phyloP scores from a whole-genome alignment of 2,888 invertebrate species.

The Herminia tarsipennalis region DNA sequence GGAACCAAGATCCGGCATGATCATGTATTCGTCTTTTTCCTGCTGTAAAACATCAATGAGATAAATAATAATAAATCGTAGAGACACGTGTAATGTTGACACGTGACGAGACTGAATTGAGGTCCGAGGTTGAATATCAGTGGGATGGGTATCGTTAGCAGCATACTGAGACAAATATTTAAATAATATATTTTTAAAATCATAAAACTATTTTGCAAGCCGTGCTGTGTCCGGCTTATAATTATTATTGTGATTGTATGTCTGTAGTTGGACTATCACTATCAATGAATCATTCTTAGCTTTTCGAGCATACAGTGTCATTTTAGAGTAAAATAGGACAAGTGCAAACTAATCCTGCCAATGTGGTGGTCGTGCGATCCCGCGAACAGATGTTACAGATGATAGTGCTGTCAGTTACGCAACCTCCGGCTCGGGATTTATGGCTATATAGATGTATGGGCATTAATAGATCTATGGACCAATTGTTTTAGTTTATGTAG shows the following conservation, averaged over 20 bases:
- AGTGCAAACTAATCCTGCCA: neutral
- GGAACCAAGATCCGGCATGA: neutral
- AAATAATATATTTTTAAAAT: too few relatives aligned
- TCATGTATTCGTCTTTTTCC: neutral
- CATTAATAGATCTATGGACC: neutral
- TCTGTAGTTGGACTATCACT: too few relatives aligned
- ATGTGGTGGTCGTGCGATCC: neutral
- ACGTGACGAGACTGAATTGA: neutral
- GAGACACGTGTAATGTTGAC: neutral
- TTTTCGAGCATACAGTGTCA: neutral
- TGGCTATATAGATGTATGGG: neutral
- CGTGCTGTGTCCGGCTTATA: too few relatives aligned
- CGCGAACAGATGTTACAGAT: conserved; percentile 1
- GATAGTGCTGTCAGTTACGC: neutral
- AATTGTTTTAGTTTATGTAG: conserved; percentile 1
- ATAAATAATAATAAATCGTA: neutral
- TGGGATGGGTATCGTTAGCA: too few relatives aligned
- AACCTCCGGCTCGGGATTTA: neutral
- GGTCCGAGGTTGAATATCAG: neutral
- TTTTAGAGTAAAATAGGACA: neutral
- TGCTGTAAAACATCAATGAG: neutral
- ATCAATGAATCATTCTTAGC: too few relatives aligned
- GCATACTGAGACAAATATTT: too few relatives aligned
- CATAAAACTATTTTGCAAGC: too few relatives aligned
- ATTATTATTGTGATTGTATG: too few relatives aligned